Percentiles rank a stretch among this genome's conserved stretches.
Evolutionary conservation across 2,888 invertebrate genomes (phyloP).

Genomic region (Dryomyza anilis): DNA sequence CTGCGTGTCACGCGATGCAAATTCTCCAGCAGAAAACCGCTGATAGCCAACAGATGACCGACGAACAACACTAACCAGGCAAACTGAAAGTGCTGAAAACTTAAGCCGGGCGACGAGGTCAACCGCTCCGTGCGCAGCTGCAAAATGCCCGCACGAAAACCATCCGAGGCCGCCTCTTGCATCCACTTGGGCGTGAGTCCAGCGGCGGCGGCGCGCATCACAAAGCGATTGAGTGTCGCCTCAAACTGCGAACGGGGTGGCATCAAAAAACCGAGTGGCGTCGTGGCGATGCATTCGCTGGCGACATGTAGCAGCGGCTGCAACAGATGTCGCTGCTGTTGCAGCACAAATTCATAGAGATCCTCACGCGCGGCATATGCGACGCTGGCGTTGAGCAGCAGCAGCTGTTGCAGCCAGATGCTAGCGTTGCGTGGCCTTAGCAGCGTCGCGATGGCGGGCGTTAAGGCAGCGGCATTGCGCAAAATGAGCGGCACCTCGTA

Average conservation of each 20-base stretch:
- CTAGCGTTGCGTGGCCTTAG: slow-evolving; percentile 32
- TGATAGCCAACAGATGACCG: slow-evolving; percentile 30
- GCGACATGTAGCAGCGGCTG: slow-evolving; percentile 38
- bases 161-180: slow-evolving; percentile 34
- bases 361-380: slow-evolving; percentile 40
- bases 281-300: slow-evolving; percentile 39
- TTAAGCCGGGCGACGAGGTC: slow-evolving; percentile 30
- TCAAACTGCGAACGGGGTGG: slow-evolving; percentile 44
- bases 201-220: slow-evolving; percentile 35
- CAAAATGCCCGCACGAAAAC: slow-evolving; percentile 36
- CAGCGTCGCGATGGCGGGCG: slow-evolving; percentile 34
- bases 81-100: slow-evolving; percentile 42
- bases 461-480: slow-evolving; percentile 39
- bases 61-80: slow-evolving; percentile 39
- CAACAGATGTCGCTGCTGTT: slow-evolving; percentile 40
- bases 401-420: slow-evolving; percentile 27
- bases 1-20: slow-evolving; percentile 23
- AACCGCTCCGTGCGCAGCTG: slow-evolving; percentile 17
- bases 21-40: slow-evolving; percentile 34
- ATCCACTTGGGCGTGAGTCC: slow-evolving; percentile 44
- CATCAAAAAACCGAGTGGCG: slow-evolving; percentile 42
- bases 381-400: slow-evolving; percentile 15
- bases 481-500: slow-evolving; percentile 41
- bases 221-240: slow-evolving; percentile 40
- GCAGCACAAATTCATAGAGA: slow-evolving; percentile 39